Evolutionary conservation across 2,797 vertebrate genomes (phyloP), one percentile per base, ranked within the genome.

Genomic region (Anisognathus igniventris): DNA sequence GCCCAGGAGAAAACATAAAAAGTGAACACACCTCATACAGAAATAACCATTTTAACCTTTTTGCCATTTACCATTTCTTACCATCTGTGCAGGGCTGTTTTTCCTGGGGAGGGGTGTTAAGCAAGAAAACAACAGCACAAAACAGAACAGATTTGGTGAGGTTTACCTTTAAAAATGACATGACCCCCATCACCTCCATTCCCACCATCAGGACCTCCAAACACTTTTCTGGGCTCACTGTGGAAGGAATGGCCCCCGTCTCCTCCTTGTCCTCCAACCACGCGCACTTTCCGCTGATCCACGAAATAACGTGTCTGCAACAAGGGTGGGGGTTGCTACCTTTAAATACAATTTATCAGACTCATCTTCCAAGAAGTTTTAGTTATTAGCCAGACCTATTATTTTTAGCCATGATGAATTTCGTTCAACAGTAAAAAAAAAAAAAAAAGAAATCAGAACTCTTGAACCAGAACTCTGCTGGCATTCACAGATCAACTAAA

Each of bases 201-300:
- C 14, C 99, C 99, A 14, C 99, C 99, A 30, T 99, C 98, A 0
- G 99, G 99, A 30, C 99, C 99, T 7, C 99, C 99, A 95, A 98
- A 99, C 86, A 99, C 98, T 96, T 99, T 99, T 27, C 99, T 96
- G 33, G 99, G 99, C 72, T 99, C 99, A 8, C 99, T 99, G 96
- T 98, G 97, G 96, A 99, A 99, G 95, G 98, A 98, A 88, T 97
- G 97, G 39, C 83, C 94, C 0, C 99, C 99, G 20, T 96, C 96
- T 10, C 99, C 99, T 9, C 99, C 99, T 0, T 90, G 97, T 3
- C 99, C 99, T 27, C 98, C 99, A 28, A 97, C 64, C 54, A 99
- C 96, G 16, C 96, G 98, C 81, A 99, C 98, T 33, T 92, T 97
- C 9, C 99, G 98, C 8, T 98, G 97, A 97, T 99, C 99, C 35